Evolutionary conservation across 2,888 invertebrate genomes (phyloP).

Genomic region (Herminia tarsipennalis): DNA sequence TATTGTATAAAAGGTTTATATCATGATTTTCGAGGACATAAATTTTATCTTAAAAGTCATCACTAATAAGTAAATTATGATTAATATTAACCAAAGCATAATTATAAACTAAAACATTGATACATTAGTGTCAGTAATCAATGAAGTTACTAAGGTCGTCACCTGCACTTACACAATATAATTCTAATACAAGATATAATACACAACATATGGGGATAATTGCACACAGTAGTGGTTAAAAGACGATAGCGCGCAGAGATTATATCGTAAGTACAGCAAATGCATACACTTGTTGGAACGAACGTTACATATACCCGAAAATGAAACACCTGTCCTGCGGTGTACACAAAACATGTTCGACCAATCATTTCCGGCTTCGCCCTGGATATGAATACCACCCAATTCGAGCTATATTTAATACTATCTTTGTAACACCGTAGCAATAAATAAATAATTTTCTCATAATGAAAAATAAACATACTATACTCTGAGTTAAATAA

Average conservation of each 20-base stretch:
- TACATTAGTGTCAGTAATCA: constrained; percentile 77
- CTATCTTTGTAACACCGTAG: constrained; percentile 64
- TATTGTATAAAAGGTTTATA: constrained; percentile 73
- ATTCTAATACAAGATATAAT: constrained; percentile 79
- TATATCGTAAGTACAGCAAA: constrained; percentile 68
- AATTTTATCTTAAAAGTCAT: constrained; percentile 73
- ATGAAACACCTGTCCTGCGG: constrained; percentile 22
- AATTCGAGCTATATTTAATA: constrained; percentile 63
- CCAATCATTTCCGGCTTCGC: constrained; percentile 36
- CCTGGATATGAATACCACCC: constrained; percentile 60
- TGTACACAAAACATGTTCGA: constrained; percentile 18
- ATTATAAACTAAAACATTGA: constrained; percentile 81
- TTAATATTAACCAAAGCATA: constrained; percentile 82
- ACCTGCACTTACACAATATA: constrained; percentile 64
- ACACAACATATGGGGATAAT: constrained; percentile 74
- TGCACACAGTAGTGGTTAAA: constrained; percentile 76
- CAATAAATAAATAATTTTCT: constrained; percentile 76
- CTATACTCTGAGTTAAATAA: constrained; percentile 72
- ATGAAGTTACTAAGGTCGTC: constrained; percentile 67
- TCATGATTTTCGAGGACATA: constrained; percentile 78
- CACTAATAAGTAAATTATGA: constrained; percentile 79
- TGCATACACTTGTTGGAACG: constrained; percentile 41
- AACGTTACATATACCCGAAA: constrained; percentile 47
- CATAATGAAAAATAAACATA: constrained; percentile 72
- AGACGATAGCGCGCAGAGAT: constrained; percentile 66